phyloP scores from a whole-genome alignment of 37 sponge, comb jelly and placozoan genomes.

The Ephydatia muelleri region DNA sequence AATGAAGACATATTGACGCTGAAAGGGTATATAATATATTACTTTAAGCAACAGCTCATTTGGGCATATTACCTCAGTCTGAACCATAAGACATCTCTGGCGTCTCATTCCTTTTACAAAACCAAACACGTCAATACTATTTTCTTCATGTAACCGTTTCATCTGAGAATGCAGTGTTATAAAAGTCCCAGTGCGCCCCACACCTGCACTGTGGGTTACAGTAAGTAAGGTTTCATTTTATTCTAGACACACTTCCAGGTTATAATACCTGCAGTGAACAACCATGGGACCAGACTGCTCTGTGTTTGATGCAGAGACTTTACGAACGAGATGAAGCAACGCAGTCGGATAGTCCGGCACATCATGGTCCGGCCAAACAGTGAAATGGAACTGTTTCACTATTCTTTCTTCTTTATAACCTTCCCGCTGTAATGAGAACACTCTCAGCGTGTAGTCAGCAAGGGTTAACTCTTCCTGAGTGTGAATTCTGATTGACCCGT shows the following conservation, averaged over 20 bases:
- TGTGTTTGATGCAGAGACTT: constrained; percentile 62
- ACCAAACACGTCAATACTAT: constrained; percentile 63
- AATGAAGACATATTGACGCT: constrained; percentile 88
- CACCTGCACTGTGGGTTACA: constrained; percentile 83
- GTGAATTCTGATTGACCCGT: constrained; percentile 63
- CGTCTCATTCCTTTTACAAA: constrained; percentile 76
- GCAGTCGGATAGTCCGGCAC: constrained; percentile 87
- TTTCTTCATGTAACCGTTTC: constrained; percentile 50
- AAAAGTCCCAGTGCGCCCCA: constrained; percentile 96
- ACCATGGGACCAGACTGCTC: constrained; percentile 80
- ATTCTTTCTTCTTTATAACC: constrained; percentile 63
- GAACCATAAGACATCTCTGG: constrained; percentile 83
- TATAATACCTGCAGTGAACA: constrained; percentile 87
- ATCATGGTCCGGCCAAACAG: constrained; percentile 94
- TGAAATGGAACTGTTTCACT: constrained; percentile 89
- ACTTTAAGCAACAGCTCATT: neutral
- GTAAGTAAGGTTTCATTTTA: neutral
- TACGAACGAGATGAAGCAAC: constrained; percentile 78
- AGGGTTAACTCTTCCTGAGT: constrained; percentile 64
- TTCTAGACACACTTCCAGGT: neutral
- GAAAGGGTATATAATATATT: neutral
- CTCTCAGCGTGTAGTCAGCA: constrained; percentile 81
- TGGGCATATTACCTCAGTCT: constrained; percentile 77
- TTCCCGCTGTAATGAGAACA: constrained; percentile 64
- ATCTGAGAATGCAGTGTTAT: constrained; percentile 75